Base-by-base conservation (phyloP, 1,140 invertebrate genomes). In the Drosophila novamexicana region DNA sequence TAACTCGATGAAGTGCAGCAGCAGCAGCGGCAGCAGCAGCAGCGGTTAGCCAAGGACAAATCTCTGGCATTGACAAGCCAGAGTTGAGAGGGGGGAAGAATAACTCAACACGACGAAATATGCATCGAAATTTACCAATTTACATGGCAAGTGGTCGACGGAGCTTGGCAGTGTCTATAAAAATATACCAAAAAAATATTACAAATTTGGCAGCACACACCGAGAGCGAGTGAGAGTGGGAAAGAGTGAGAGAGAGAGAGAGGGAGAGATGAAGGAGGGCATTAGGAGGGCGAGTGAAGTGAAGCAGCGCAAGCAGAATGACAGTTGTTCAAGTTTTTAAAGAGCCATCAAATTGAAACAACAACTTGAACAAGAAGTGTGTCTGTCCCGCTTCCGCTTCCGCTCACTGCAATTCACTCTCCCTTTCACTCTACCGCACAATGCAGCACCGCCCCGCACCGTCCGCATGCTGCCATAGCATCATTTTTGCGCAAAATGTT, bases 111-210 rank as follows among this genome's bases (percentile, higher is more conserved):
- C 57, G 79, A 44, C 56, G 78, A 71, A 89, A 86, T 86, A 86
- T 86, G 84, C 83, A 86, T 83, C 56, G 76, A 86, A 88, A 88
- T 86, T 74, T 74, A 29, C n/a, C 71, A 74, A 74, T 74, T 74
- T 74, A 69, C 72, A 75, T 75, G 58, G 53, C 66, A 70, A 75
- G 59, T 50, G 66, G 66, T 58, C 72, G 49, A 59, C n/a, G 42
- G 22, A 9, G 9, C 18, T 14, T 9, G 45, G 14, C 9, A 5
- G 12, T 10, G 14, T 12, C 45, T 62, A 72, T 72, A 44, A 66
- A 58, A 72, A 64, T 71, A 22, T 65, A 57, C 49, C 57, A 62
- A 54, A 37, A 70, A 70, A 49, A 62, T 47, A 37, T 61, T 29
- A 36, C n/a, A 50, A 29, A 29, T 29, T 29, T 29, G 9, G 18